A percentile compares a stretch with the other conserved stretches of the same genome.
phyloP scores from a whole-genome alignment of 1,140 invertebrate genomes.

The Drosophila sulfurigaster region DNA sequence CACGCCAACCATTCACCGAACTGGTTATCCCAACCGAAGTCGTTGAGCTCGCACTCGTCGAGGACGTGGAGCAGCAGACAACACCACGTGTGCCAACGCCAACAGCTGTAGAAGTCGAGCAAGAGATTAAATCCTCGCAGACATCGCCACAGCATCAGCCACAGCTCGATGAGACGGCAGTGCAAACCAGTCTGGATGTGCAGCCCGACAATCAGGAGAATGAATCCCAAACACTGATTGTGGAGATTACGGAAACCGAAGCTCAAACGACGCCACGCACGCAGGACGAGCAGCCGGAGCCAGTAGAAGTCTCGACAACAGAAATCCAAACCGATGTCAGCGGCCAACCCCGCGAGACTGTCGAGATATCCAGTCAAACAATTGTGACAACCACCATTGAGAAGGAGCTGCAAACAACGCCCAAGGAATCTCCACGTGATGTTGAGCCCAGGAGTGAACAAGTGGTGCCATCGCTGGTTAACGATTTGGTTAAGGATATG shows the following conservation, averaged over 20 bases:
- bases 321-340: conserved; percentile 81
- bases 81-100: conserved; percentile 76
- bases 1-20: conserved; percentile 83
- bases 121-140: conserved; percentile 87
- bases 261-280: conserved; percentile 74
- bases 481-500: conserved; percentile 84
- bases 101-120: conserved; percentile 36
- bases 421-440: conserved; percentile 79
- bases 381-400: conserved; percentile 86
- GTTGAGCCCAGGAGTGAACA: conserved; percentile 60
- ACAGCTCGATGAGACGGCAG: conserved; percentile 81
- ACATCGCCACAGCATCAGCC: conserved; percentile 87
- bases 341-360: conserved; percentile 80
- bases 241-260: conserved; percentile 76
- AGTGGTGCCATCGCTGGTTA: conserved; percentile 68
- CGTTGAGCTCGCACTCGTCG: conserved; percentile 86
- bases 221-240: conserved; percentile 76
- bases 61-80: conserved; percentile 86
- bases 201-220: conserved; percentile 73
- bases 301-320: conserved; percentile 42
- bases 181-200: conserved; percentile 85
- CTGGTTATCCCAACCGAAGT: conserved; percentile 87
- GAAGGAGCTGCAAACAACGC: conserved; percentile 86
- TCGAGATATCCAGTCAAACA: conserved; percentile 87
- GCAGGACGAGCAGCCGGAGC: conserved; percentile 27